Evolutionary conservation across 2,797 vertebrate genomes (phyloP), one percentile per base, ranked within the genome.

Genomic region (Masticophis lateralis): DNA sequence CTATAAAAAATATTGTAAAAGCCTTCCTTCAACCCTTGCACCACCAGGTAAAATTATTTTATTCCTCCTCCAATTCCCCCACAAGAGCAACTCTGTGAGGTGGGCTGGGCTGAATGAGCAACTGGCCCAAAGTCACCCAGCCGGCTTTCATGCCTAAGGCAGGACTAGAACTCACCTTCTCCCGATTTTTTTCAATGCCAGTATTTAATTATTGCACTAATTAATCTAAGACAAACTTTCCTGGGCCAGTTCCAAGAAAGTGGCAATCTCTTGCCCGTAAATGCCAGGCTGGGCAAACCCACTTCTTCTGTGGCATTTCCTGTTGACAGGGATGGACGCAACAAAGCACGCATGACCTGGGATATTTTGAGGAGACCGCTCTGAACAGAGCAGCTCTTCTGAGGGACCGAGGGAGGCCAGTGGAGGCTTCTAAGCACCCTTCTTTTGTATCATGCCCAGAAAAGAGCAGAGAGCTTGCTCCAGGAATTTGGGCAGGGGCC

Each of bases 51-150:
- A 37, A 18, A 56, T n/a, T 1, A 5, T 10, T 28, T 63, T 5
- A 5, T 28, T 13, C 61, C 53, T 56, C n/a, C 53, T 20, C 86
- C 86, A 96, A 95, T 96, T 95, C 92, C 86, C 12, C 92, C 95
- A 93, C 96, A 93, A 95, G 61, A 90, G 91, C 86, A 93, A 74
- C n/a, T 9, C n/a, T 8, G 61, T 11, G 63, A 66, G 28, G 61
- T 12, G 66, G 25, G 4, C 1, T 27, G 27, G n/a, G 66, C n/a
- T 37, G n/a, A 8, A 9, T 18, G 66, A 18, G n/a, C 14, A 1
- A 74, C n/a, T 18, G n/a, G 66, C n/a, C n/a, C n/a, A 74, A 74
- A 74, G 66, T 74, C 66, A 37, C 14, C 14, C 66, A 69, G 66
- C 66, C n/a, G n/a, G 66, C 66, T 74, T 74, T 74, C 66, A 74